Base-by-base conservation (phyloP, 2,113 vertebrate genomes). In the Phrynosoma platyrhinos region DNA sequence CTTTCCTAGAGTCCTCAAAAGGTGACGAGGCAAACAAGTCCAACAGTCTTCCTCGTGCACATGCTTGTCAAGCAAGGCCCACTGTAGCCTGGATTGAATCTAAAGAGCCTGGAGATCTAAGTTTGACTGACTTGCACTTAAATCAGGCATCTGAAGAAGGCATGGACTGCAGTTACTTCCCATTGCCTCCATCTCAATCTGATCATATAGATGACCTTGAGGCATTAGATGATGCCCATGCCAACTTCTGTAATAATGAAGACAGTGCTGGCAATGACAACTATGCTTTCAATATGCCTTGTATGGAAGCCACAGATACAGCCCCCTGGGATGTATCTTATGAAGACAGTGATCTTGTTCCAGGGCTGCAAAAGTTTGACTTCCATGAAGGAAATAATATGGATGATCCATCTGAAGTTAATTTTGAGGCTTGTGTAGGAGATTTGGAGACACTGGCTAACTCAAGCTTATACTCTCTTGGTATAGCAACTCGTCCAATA, bases 1-100 rank as follows among this genome's bases (percentile, higher is more conserved):
- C 97, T 83, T 99, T 98, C 94, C 96, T 98, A 85, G 98, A 98
- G 96, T 94, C 97, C 18, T 96, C 98, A 3, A 94, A 96, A 5
- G 72, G 88, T 0, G 97, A 98, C 79, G 96, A 96, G 68, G 85
- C 91, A 86, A 94, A 93, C 92, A 98, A 97, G 92, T 99, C 97
- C 89, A 98, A 97, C 96, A 99, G 98, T 93, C 95, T 99, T 81
- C 98, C 98, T 69, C 96, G 97, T 81, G 92, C 97, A 23, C 94
- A 97, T 55, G 95, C 96, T 18, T 74, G 94, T 55, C 93, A 95
- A 87, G 92, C 97, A 47, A 96, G 96, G 81, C 96, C 94, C 84
- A 94, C 92, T 0, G 16, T 92, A 3, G 95, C 97, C 83, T 98
- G 98, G 98, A 93, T 95, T 7, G 96, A 96, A 82, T 93, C 92